These are phyloP conservation scores for Platypus cylindrus DNA, from an alignment of 2,888 invertebrate species.

Conservation along the genomic window DNA sequence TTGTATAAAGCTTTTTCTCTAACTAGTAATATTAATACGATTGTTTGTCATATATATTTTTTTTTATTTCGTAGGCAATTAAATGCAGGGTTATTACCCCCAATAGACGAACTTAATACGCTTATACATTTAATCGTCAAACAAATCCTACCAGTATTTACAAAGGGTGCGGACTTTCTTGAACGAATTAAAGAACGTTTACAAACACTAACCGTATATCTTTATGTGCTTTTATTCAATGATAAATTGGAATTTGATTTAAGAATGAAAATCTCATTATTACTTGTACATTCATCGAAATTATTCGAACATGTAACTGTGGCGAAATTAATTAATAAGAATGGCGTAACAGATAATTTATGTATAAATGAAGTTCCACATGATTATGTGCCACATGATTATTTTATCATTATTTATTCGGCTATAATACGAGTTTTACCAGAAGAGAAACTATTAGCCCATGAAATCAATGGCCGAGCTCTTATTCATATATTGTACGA, in stretches of 20 bases:
- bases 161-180: conserved; percentile 15
- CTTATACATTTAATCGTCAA: conserved; percentile 19
- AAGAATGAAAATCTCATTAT: conserved; percentile 48
- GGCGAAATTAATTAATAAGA: conserved; percentile 19
- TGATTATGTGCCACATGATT: conserved; percentile 17
- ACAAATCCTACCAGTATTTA: conserved; percentile 19
- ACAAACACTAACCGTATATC: conserved; percentile 18
- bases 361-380: conserved; percentile 14
- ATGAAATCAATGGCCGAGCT: conserved; percentile 20
- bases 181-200: conserved; percentile 15
- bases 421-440: conserved; percentile 21
- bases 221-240: conserved; percentile 27
- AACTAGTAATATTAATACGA: conserved; percentile 1
- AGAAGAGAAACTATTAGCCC: conserved; percentile 16
- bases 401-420: conserved; percentile 21
- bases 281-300: conserved; percentile 40
- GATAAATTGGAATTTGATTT: conserved; percentile 51
- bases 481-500: conserved; percentile 25
- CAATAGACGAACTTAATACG: conserved; percentile 16
- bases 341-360: conserved; percentile 3
- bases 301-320: conserved; percentile 12
- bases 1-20: background rate
- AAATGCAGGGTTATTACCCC: conserved; percentile 12
- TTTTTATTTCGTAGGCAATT: conserved; percentile 12
- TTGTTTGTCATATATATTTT: conserved; percentile 6